Percentiles rank a stretch among this genome's conserved stretches.
phyloP scores from a whole-genome alignment of 2,888 invertebrate species.

The Scelioninae gen. 1 region DNA sequence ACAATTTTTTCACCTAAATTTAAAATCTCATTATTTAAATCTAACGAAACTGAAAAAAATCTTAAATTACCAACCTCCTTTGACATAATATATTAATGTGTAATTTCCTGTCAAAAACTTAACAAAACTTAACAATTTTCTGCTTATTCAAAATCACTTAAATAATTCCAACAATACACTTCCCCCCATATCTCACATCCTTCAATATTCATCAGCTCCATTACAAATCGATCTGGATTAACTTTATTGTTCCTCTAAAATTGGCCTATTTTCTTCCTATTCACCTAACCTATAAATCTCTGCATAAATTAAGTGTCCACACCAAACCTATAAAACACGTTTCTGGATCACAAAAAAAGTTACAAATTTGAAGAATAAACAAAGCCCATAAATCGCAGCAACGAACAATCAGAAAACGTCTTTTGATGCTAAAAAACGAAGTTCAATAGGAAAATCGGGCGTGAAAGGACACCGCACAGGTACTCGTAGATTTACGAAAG shows the following conservation, averaged over 20 bases:
- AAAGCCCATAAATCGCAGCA: conserved; percentile 24
- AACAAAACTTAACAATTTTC: conserved; percentile 19
- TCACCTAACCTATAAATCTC: conserved; percentile 2
- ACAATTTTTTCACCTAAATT: too few relatives aligned
- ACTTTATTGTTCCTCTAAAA: conserved; percentile 4
- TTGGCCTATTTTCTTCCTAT: conserved; percentile 22
- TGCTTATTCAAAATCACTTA: not conserved
- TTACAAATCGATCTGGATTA: conserved; percentile 14
- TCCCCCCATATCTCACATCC: not conserved
- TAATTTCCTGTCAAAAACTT: too few relatives aligned
- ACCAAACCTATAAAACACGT: not conserved
- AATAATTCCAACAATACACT: not conserved
- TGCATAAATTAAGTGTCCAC: conserved; percentile 37
- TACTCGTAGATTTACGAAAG: too few relatives aligned
- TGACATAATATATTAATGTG: too few relatives aligned
- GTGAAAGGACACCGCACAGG: conserved; percentile 46
- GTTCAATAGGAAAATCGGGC: conserved; percentile 10
- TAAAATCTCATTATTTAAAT: too few relatives aligned
- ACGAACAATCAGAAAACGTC: too few relatives aligned
- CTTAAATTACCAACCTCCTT: too few relatives aligned
- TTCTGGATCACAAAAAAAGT: too few relatives aligned
- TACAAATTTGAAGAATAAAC: conserved; percentile 35
- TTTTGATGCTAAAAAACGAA: not conserved
- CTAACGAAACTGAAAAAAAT: too few relatives aligned
- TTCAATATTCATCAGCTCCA: not conserved